These are phyloP conservation scores for Sphecodes monilicornis DNA, from an alignment of 2,888 invertebrate species.

Conservation along the genomic window DNA sequence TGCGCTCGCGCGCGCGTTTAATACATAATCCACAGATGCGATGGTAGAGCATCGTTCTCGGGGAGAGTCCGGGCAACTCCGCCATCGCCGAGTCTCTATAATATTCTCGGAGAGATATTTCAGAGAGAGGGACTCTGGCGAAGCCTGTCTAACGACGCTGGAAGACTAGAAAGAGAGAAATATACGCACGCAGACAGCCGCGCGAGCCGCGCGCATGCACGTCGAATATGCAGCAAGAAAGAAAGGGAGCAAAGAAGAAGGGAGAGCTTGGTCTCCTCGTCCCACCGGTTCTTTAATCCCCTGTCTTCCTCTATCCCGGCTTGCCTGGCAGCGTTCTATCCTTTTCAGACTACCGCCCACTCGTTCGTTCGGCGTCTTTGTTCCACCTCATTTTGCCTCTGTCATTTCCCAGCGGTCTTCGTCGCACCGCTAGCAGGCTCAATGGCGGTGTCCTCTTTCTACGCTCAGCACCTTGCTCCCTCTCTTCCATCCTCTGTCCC, in stretches of 20 bases:
- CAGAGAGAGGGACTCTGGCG: constrained; percentile 74
- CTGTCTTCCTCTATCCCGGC: constrained; percentile 53
- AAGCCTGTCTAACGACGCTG: constrained; percentile 66
- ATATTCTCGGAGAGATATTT: constrained; percentile 82
- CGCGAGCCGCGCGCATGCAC: constrained; percentile 34
- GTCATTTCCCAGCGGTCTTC: constrained; percentile 34
- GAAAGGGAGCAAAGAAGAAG: constrained; percentile 54
- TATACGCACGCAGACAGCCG: constrained; percentile 36
- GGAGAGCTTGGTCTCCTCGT: constrained; percentile 56
- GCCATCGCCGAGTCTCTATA: constrained; percentile 75
- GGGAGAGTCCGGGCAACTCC: constrained; percentile 72
- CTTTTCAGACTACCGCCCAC: constrained; percentile 56
- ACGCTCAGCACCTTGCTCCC: neutral
- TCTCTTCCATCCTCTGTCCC: constrained; percentile 27
- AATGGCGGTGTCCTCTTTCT: constrained; percentile 11
- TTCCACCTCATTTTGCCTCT: constrained; percentile 55
- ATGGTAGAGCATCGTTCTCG: constrained; percentile 72
- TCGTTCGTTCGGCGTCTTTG: constrained; percentile 56
- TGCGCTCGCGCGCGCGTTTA: constrained; percentile 46
- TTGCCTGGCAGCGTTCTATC: constrained; percentile 15
- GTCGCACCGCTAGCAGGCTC: constrained; percentile 35
- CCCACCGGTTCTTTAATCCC: constrained; percentile 54
- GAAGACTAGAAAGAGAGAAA: constrained; percentile 61
- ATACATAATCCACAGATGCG: constrained; percentile 75
- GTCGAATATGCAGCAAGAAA: constrained; percentile 54